Base-by-base conservation (phyloP, 2,888 invertebrate genomes). In the Oasisia sp. region DNA sequence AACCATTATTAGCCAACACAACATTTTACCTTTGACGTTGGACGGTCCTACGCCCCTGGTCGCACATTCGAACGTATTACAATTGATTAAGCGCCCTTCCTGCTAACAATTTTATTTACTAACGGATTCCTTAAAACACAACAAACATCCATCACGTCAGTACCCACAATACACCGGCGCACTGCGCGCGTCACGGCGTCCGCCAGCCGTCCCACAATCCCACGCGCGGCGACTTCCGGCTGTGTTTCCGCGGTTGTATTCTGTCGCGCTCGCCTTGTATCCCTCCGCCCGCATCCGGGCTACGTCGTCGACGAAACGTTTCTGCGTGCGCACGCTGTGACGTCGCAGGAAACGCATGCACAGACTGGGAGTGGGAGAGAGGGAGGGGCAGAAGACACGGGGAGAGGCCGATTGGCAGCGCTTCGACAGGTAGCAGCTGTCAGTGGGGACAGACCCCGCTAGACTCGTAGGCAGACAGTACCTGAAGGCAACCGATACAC, bases 261-360 rank as follows among this genome's bases (percentile, higher is more conserved):
- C 74, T 74, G 27, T n/a, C 74, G 74, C 74, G n/a, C 27, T 74
- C 74, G 74, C 3, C 3, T 19, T 74, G 74, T 74, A 27, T 74
- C n/a, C 74, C 27, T 74, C 74, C 74, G 74, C 74, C 4, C 74
- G 74, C 74, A 27, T 74, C n/a, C n/a, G 14, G 7, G 74, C 74
- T 7, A 74, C 74, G 74, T 19, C 74, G n/a, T 74, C 74, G 74
- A 74, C 74, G 74, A 74, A 74, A n/a, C 74, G 19, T 74, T 27
- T 27, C 74, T 74, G 74, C 74, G 74, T 74, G 74, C 74, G 74
- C 74, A 74, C 74, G 74, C 74, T 74, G 74, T 74, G 74, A 74
- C 74, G 74, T 74, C 74, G 74, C 27, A 74, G 27, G 74, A 74
- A 74, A 27, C 74, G 74, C 74, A 74, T 74, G 74, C 74, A 74